Evolutionary conservation across 1,140 invertebrate species (phyloP).

Genomic region (Leptonema lineaticorne): DNA sequence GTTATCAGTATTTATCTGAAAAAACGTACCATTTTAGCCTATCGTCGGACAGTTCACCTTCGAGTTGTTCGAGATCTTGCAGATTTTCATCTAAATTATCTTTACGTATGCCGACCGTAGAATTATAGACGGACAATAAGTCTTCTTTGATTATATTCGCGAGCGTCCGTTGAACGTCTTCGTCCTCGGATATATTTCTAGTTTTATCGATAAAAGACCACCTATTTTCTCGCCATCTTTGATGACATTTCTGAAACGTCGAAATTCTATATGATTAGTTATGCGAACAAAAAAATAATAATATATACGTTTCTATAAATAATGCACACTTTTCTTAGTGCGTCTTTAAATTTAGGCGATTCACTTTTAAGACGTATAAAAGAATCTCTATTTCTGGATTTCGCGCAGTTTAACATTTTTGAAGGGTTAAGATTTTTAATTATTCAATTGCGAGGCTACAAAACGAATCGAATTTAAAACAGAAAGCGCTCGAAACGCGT

Average conservation of each 20-base stretch:
- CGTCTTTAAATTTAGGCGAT: conserved; percentile 37
- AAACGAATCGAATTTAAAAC: too few species aligned
- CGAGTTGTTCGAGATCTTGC: conserved; percentile 14
- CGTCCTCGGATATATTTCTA: conserved; percentile 22
- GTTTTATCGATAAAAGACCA: conserved; percentile 31
- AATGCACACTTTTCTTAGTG: conserved; percentile 26
- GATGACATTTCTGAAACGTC: conserved; percentile 38
- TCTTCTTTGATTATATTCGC: conserved; percentile 34
- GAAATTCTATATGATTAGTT: background rate
- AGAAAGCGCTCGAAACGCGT: too few species aligned
- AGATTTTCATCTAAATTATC: background rate
- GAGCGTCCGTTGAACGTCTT: conserved; percentile 23
- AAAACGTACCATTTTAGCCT: conserved; percentile 33
- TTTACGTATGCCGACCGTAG: background rate
- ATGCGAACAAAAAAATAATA: background rate
- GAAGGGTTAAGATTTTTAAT: too few species aligned
- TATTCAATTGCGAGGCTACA: too few species aligned
- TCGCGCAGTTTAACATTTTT: background rate
- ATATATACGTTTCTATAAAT: background rate
- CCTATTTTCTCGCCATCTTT: conserved; percentile 33
- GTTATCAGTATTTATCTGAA: too few species aligned
- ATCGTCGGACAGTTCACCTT: conserved; percentile 28
- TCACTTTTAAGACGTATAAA: conserved; percentile 37
- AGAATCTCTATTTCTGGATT: conserved; percentile 26
- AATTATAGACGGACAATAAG: conserved; percentile 18